Percentiles rank a stretch among this genome's conserved stretches.
Conservation (phyloP, 2,113 vertebrate genomes). For the Myiagra hebetior region DNA sequence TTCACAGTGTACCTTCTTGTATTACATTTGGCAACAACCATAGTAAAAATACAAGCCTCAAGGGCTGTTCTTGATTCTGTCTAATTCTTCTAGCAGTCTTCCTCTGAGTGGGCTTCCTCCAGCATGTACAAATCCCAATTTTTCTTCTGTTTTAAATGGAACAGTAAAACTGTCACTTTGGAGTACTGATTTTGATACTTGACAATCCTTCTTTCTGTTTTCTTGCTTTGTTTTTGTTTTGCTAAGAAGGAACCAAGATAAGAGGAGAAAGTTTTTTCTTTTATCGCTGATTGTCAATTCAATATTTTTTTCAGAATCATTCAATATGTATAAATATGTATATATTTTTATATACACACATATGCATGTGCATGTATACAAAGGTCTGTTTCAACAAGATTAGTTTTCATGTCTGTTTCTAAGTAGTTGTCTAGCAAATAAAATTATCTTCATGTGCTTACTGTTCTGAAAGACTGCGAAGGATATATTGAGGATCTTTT, state of each 20-base stretch:
- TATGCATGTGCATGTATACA: neutral
- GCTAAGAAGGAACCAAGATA: neutral
- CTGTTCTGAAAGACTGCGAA: slow-evolving; percentile 10
- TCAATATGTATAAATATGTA: neutral
- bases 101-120: neutral
- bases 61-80: neutral
- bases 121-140: neutral
- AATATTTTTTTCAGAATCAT: neutral
- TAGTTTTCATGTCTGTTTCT: neutral
- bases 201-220: neutral
- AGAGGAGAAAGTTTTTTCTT: neutral
- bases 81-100: neutral
- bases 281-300: neutral
- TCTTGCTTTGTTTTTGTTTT: neutral
- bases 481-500: neutral
- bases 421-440: slow-evolving; percentile 29
- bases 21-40: neutral
- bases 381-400: neutral
- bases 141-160: neutral
- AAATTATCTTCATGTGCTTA: slow-evolving; percentile 15
- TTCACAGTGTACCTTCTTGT: neutral
- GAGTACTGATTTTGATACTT: neutral
- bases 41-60: neutral
- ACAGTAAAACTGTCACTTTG: neutral
- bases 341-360: neutral